Base-by-base conservation (phyloP, 2,797 vertebrate species). In the Enteromius thamalakanensis region DNA sequence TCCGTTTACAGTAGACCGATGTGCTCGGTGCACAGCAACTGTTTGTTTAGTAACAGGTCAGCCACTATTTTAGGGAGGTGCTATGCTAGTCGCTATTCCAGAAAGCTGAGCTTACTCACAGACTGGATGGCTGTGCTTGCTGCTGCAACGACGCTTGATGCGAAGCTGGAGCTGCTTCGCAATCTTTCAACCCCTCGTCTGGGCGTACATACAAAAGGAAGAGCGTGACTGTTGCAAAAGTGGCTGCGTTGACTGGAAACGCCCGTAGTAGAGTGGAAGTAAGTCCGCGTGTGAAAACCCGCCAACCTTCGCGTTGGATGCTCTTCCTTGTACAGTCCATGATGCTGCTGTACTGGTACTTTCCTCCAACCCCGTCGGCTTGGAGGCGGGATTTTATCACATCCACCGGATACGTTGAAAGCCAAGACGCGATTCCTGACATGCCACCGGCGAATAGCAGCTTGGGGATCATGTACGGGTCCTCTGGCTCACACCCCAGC, bases 301-400 rank as follows among this genome's bases (percentile, higher is more conserved):
- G 94, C 94, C 95, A 97, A 80, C 98, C 98, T 90, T 99, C 98
- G 0, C 89, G 92, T 1, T 85, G 89, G 85, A 98, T 94, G 58
- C 98, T 99, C 93, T 99, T 96, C 0, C 92, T 91, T 34, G 95
- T 76, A 0, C 98, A 99, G 95, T 99, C 98, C 0, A 94, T 85
- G 21, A 99, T 97, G 88, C 98, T 91, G 0, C 78, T 93, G 92
- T 99, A 99, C 58, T 94, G 94, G 1, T 94, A 90, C 80, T 95
- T 87, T 0, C 97, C 97, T 0, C 96, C 96, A 0, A 98, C 92
- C 0, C 98, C 98, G 0, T 99, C 98, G 0, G 98, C 98, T 91
- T 99, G 98, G 1, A 99, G 93, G 29, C 98, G 95, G 0, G 98
- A 99, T 84, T 99, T 99, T 87, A 99, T 96, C 88, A 99, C 98